Conservation (phyloP, 2,888 invertebrate species). For the Hydropsyche betteni region DNA sequence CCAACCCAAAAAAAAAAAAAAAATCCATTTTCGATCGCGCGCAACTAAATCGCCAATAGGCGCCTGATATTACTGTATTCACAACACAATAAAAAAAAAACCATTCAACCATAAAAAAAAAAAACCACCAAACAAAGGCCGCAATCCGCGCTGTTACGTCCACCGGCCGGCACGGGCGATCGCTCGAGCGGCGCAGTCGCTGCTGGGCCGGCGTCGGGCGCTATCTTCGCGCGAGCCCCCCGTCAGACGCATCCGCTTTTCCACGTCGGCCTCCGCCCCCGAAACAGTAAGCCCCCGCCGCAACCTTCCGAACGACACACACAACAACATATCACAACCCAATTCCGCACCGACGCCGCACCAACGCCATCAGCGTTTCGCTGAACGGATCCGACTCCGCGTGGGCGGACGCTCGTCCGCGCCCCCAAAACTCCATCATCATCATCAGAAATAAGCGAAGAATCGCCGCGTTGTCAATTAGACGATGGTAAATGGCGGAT, state of each 20-base stretch:
- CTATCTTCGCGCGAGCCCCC: background rate
- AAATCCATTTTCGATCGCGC: too few species aligned
- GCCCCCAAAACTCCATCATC: too few species aligned
- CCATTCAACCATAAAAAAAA: background rate
- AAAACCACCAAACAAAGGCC: background rate
- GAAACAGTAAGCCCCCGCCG: background rate
- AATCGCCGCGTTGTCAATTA: too few species aligned
- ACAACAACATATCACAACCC: background rate
- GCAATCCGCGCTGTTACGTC: background rate
- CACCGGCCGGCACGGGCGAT: background rate
- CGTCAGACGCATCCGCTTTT: background rate
- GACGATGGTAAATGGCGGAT: too few species aligned
- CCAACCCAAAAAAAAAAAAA: too few species aligned
- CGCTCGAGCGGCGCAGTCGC: background rate
- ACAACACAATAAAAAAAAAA: background rate
- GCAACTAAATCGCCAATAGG: too few species aligned
- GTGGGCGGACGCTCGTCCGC: too few species aligned
- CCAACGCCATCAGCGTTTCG: too few species aligned
- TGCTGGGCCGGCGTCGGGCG: constrained; percentile 1
- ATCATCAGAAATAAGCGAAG: too few species aligned
- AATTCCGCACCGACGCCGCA: too few species aligned
- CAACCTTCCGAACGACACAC: background rate
- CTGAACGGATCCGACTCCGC: too few species aligned
- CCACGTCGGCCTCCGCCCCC: background rate
- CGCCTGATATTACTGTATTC: too few species aligned